These are phyloP conservation scores for Simalia tracyae DNA, from an alignment of 2,797 vertebrate genomes.

Conservation along the genomic window DNA sequence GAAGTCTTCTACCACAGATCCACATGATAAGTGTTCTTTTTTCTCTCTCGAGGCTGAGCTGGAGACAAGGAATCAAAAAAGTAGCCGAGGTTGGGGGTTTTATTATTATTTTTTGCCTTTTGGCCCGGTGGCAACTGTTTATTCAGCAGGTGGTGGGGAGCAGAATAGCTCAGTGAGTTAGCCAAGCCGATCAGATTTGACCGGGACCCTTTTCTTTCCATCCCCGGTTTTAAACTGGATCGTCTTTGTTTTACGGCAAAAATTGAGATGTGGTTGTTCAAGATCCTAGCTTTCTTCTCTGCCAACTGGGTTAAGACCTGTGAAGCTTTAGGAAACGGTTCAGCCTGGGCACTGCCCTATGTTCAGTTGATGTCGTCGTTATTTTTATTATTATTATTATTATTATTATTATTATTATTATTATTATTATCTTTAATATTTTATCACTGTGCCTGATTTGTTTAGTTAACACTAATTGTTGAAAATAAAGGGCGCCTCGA, in stretches of 20 bases:
- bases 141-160: background rate
- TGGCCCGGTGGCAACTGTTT: background rate
- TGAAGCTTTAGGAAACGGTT: background rate
- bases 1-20: background rate
- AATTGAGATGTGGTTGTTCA: background rate
- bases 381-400: background rate
- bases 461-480: conserved; percentile 59
- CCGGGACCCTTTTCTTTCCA: too few species aligned
- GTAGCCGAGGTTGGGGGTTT: background rate
- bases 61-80: background rate
- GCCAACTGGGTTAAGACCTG: background rate
- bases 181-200: too few species aligned
- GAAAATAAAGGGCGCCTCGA: conserved; percentile 77
- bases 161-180: background rate
- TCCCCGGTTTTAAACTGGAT: background rate
- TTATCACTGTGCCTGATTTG: conserved; percentile 61
- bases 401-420: background rate
- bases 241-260: background rate
- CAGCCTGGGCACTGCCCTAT: background rate
- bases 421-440: conserved; percentile 51
- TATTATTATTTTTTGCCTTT: background rate
- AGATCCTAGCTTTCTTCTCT: background rate
- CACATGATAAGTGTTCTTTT: background rate
- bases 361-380: background rate
- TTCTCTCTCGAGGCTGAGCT: background rate